phyloP scores from a whole-genome alignment of 2,797 vertebrate species.

The Sibirionetta formosa region DNA sequence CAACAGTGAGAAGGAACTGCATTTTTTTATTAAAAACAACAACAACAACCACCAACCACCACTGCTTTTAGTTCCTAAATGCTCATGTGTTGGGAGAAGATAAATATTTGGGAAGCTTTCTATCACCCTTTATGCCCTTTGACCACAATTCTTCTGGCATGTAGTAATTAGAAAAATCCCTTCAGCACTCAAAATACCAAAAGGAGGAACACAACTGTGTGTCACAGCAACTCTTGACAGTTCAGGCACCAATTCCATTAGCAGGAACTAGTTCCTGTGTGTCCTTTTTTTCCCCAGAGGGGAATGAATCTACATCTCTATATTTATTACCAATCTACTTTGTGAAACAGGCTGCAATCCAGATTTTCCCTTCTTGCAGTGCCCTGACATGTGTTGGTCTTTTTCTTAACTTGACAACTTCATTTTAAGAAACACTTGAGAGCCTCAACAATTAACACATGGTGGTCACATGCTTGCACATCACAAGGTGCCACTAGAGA shows the following conservation, averaged over 20 bases:
- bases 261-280: background rate
- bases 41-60: no score
- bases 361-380: background rate
- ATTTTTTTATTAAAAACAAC: no score
- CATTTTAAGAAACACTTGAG: conserved; percentile 36
- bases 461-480: background rate
- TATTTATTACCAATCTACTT: background rate
- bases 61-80: background rate
- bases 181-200: background rate
- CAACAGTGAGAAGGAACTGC: background rate
- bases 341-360: background rate
- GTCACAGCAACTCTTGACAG: background rate
- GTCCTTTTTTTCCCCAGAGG: accelerated
- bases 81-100: background rate
- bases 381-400: background rate
- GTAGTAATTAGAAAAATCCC: background rate
- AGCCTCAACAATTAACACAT: background rate
- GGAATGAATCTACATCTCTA: background rate
- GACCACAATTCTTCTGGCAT: background rate
- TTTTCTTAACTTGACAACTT: background rate
- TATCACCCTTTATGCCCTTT: background rate
- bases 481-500: background rate
- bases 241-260: background rate
- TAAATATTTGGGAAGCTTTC: background rate
- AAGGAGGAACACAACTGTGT: background rate